A percentile compares a stretch with the other conserved stretches of the same genome.
phyloP scores from a whole-genome alignment of 2,888 invertebrate genomes.

The Adineta ricciae region DNA sequence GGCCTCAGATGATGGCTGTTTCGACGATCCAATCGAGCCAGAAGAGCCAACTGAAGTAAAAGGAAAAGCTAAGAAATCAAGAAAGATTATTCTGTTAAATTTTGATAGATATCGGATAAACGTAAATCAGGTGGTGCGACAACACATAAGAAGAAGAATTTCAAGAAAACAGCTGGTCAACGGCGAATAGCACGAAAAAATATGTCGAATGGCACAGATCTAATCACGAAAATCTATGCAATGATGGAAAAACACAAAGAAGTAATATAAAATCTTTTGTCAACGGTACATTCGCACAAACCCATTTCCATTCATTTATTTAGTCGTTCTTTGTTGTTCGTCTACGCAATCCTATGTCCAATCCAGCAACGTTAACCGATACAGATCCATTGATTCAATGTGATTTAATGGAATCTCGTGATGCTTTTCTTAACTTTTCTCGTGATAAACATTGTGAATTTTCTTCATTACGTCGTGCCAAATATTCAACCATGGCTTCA shows the following conservation, averaged over 20 bases:
- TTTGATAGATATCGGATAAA: background rate
- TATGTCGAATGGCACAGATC: conserved; percentile 23
- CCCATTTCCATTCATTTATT: background rate
- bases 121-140: conserved; percentile 30
- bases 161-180: conserved; percentile 69
- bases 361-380: conserved; percentile 79
- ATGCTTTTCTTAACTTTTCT: conserved; percentile 93
- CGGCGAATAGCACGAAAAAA: conserved; percentile 27
- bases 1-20: conserved; percentile 35
- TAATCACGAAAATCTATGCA: conserved; percentile 42
- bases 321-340: conserved; percentile 17
- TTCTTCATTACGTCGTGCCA: conserved; percentile 81
- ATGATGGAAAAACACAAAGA: conserved; percentile 99
- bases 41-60: conserved; percentile 14
- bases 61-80: no score
- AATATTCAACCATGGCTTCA: conserved; percentile 92
- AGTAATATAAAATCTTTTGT: conserved; percentile 71
- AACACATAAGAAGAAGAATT: conserved; percentile 87
- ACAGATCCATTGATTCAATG: conserved; percentile 81
- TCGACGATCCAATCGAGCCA: background rate
- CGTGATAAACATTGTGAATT: conserved; percentile 98
- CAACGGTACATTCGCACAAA: no score
- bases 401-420: conserved; percentile 98
- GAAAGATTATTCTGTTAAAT: background rate
- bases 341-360: conserved; percentile 59